Evolutionary conservation across 2,797 vertebrate species (phyloP).

Genomic region (Staurois parvus): DNA sequence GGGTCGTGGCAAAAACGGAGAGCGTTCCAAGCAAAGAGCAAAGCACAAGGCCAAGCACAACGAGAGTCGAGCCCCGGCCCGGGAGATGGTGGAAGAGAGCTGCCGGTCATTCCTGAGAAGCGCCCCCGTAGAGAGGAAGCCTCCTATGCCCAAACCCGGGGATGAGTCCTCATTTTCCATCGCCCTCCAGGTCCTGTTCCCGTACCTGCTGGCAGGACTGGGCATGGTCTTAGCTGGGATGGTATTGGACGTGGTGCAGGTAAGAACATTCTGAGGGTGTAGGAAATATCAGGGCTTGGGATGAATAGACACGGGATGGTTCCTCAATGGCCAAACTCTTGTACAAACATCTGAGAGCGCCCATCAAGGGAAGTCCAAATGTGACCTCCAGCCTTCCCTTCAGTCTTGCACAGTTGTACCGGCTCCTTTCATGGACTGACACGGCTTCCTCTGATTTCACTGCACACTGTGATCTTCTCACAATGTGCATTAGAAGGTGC

Average conservation of each 20-base stretch:
- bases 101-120: conserved; percentile 71
- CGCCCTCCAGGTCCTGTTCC: conserved; percentile 82
- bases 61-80: conserved; percentile 65
- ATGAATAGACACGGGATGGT: too few relatives aligned
- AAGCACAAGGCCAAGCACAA: conserved; percentile 76
- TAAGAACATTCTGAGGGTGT: conserved; percentile 66
- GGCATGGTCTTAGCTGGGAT: conserved; percentile 87
- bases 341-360: too few relatives aligned
- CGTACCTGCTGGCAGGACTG: conserved; percentile 85
- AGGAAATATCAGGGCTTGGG: too few relatives aligned
- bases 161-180: conserved; percentile 80
- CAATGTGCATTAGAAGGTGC: too few relatives aligned
- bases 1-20: conserved; percentile 74
- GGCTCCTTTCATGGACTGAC: too few relatives aligned
- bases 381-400: too few relatives aligned
- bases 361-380: too few relatives aligned
- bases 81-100: conserved; percentile 74
- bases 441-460: too few relatives aligned
- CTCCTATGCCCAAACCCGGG: conserved; percentile 66
- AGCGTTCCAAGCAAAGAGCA: conserved; percentile 70
- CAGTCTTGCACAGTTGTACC: too few relatives aligned
- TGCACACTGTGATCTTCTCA: too few relatives aligned
- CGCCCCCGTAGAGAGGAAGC: conserved; percentile 75
- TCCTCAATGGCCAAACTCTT: too few relatives aligned
- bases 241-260: conserved; percentile 88